These are phyloP conservation scores for Coccyzus lansbergi DNA, from an alignment of 2,797 vertebrate genomes.

Conservation along the genomic window DNA sequence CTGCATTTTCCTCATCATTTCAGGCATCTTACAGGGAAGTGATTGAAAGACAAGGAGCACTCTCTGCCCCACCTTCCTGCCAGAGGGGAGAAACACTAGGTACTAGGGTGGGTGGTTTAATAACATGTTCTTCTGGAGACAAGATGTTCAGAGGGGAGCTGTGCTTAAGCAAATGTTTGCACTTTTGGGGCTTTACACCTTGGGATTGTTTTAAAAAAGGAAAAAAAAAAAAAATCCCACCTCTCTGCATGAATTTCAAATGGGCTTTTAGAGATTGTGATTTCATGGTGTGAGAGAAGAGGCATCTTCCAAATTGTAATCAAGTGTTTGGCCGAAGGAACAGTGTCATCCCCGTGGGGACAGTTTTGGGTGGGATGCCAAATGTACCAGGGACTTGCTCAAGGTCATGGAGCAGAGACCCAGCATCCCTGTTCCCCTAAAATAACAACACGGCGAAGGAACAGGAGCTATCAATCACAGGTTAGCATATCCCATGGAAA, in stretches of 20 bases:
- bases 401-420: neutral
- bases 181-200: neutral
- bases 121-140: constrained; percentile 64
- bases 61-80: constrained; percentile 50
- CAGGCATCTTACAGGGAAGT: neutral
- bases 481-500: neutral
- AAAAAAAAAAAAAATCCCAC: too few relatives aligned
- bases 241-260: neutral
- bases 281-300: neutral
- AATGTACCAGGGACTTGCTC: neutral
- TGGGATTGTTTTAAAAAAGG: neutral
- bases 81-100: constrained; percentile 44
- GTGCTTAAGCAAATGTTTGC: constrained; percentile 14
- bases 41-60: neutral
- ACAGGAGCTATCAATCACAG: neutral
- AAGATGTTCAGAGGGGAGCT: constrained; percentile 52
- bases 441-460: neutral
- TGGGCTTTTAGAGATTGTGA: neutral
- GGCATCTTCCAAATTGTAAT: neutral
- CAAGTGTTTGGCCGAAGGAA: neutral
- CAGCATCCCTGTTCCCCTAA: neutral
- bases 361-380: accelerated
- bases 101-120: constrained; percentile 68
- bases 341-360: neutral
- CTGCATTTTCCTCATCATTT: neutral